Evolutionary conservation across 2,113 vertebrate genomes (phyloP).

Genomic region (Podarcis raffonei): DNA sequence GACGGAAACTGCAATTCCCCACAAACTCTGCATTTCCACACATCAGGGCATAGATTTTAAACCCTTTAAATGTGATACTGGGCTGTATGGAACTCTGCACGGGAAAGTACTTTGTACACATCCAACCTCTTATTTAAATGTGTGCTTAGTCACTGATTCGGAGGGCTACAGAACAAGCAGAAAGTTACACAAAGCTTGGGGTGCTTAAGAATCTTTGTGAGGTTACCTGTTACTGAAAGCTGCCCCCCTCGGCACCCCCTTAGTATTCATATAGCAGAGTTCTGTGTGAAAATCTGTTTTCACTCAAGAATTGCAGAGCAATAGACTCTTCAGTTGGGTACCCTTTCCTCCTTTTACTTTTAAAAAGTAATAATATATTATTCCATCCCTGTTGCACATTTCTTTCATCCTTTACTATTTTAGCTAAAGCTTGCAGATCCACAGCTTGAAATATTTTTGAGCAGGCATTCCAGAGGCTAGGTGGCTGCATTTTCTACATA

Average conservation of each 20-base stretch:
- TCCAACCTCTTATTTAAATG: background rate
- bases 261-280: background rate
- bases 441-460: slow-evolving; percentile 54
- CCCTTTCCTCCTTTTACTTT: background rate
- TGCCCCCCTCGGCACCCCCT: background rate
- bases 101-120: background rate
- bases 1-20: background rate
- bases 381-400: background rate
- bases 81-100: background rate
- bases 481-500: slow-evolving; percentile 61
- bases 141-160: background rate
- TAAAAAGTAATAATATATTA: slow-evolving; percentile 21
- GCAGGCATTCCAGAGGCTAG: slow-evolving; percentile 41
- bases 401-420: slow-evolving; percentile 38
- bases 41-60: background rate
- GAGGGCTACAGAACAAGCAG: background rate
- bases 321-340: background rate
- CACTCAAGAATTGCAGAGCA: background rate
- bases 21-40: background rate
- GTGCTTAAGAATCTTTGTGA: background rate
- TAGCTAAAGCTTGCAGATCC: slow-evolving; percentile 45
- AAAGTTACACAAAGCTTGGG: background rate
- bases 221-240: background rate
- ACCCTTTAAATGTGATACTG: background rate
- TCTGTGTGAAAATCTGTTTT: background rate